Evolutionary conservation across 2,797 vertebrate genomes (phyloP).

Genomic region (Schizopygopsis pylzovi): DNA sequence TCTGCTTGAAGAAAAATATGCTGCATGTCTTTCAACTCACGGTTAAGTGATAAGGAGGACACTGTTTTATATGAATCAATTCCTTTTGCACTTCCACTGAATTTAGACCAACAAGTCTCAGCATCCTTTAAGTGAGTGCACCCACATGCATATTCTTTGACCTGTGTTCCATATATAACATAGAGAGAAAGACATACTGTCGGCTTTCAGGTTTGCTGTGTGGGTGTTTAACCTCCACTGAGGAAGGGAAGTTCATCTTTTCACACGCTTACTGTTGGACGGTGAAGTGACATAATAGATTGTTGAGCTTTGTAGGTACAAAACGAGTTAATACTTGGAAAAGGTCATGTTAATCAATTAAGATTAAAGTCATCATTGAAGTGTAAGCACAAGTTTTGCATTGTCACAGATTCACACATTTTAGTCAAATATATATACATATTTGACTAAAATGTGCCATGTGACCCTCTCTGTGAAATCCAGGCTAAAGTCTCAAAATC

Average conservation of each 20-base stretch:
- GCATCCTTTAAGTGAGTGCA: neutral
- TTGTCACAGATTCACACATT: neutral
- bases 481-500: too few relatives aligned
- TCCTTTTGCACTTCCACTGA: neutral
- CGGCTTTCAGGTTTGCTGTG: neutral
- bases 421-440: neutral
- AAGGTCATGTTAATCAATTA: conserved; percentile 24
- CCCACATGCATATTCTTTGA: neutral
- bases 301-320: neutral
- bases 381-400: neutral
- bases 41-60: neutral
- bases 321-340: neutral
- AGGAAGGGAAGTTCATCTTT: neutral
- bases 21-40: neutral
- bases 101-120: neutral
- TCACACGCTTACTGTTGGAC: neutral
- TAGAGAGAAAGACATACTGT: neutral
- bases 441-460: too few relatives aligned
- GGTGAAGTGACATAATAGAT: neutral
- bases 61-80: neutral
- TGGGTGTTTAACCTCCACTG: conserved; percentile 1
- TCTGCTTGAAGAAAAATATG: neutral
- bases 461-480: too few relatives aligned
- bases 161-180: conserved; percentile 22
- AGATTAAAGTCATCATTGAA: neutral